phyloP scores from a whole-genome alignment of 2,113 vertebrate genomes.

The Periophthalmus modestus region DNA sequence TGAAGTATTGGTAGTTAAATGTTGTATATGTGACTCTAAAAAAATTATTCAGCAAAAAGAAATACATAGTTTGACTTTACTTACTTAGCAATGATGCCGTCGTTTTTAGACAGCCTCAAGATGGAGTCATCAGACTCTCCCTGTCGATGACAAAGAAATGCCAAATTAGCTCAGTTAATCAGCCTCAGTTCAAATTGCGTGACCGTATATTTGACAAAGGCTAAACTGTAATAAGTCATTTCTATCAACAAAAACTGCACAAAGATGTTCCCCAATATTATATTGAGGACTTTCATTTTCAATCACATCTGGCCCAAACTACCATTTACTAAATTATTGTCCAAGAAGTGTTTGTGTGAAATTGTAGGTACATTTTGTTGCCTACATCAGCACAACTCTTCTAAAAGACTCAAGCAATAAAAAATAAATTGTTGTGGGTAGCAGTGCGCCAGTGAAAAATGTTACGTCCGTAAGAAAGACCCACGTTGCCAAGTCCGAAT shows the following conservation, averaged over 20 bases:
- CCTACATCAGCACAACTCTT: too few relatives aligned
- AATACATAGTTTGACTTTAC: constrained; percentile 17
- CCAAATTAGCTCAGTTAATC: too few relatives aligned
- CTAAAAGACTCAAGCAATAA: too few relatives aligned
- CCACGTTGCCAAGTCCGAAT: too few relatives aligned
- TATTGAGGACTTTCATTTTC: background rate
- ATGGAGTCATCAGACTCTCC: constrained; percentile 96
- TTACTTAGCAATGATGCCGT: constrained; percentile 89
- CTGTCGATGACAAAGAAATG: constrained; percentile 49
- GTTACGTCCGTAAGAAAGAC: too few relatives aligned
- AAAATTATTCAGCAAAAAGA: background rate
- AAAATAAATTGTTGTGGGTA: too few relatives aligned
- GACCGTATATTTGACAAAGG: too few relatives aligned
- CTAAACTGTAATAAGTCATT: too few relatives aligned
- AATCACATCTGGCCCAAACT: background rate
- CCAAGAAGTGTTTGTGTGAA: background rate
- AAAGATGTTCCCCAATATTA: background rate
- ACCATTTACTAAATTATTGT: background rate
- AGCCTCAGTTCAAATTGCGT: too few relatives aligned
- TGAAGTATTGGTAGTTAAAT: background rate
- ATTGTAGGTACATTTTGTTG: too few relatives aligned
- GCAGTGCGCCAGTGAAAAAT: too few relatives aligned
- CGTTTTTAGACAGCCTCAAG: constrained; percentile 88
- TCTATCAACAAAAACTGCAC: too few relatives aligned
- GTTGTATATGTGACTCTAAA: background rate